These are phyloP conservation scores for Rotaria macrura DNA, from an alignment of 2,888 invertebrate species.

Conservation along the genomic window DNA sequence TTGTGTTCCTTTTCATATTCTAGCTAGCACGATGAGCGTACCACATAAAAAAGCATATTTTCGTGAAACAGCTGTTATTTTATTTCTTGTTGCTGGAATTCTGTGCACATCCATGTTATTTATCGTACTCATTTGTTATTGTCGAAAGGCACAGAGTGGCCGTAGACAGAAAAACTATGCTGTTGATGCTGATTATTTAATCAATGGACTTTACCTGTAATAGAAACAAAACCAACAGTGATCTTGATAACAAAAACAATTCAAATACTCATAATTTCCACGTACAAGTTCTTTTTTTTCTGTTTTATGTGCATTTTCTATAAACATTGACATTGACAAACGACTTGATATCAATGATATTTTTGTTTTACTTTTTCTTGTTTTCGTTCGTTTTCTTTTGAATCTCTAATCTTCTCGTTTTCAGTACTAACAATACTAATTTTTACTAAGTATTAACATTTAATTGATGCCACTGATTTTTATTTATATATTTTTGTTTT, in stretches of 20 bases:
- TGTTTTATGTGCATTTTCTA: background rate
- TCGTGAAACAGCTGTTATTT: background rate
- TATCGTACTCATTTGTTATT: background rate
- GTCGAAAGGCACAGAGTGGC: background rate
- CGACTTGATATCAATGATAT: too few relatives aligned
- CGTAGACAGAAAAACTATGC: background rate
- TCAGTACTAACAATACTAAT: background rate
- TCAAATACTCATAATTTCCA: background rate
- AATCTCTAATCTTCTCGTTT: background rate
- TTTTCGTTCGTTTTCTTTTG: background rate
- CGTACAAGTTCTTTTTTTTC: background rate
- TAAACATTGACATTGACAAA: background rate
- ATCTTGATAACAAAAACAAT: background rate
- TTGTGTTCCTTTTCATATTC: background rate
- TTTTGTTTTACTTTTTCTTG: too few relatives aligned
- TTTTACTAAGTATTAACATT: background rate
- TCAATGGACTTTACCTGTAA: background rate
- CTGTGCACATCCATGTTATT: background rate
- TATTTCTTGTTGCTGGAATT: background rate
- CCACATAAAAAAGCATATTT: background rate
- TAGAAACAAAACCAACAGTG: background rate
- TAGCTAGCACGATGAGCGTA: background rate
- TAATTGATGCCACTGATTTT: background rate
- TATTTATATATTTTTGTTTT: background rate
- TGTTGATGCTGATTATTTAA: conserved; percentile 11